phyloP scores from a whole-genome alignment of 2,797 vertebrate species.

The Sebastes paucispinis region DNA sequence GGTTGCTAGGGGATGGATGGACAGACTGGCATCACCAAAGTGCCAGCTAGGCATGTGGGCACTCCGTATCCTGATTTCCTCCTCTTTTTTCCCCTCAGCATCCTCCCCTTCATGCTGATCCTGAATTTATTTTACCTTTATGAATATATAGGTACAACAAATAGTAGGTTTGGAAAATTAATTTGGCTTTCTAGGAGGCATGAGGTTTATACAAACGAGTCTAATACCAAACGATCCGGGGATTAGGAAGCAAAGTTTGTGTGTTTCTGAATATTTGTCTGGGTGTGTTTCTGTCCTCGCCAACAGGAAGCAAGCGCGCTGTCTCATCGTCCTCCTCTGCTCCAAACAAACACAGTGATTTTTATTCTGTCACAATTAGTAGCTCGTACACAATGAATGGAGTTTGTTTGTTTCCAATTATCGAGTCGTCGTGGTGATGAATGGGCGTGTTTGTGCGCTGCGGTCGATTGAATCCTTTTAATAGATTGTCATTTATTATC shows the following conservation, averaged over 20 bases:
- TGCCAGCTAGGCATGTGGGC: constrained; percentile 47
- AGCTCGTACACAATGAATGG: background rate
- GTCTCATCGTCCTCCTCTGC: constrained; percentile 13
- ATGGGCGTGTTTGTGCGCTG: background rate
- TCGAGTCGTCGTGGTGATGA: constrained; percentile 7
- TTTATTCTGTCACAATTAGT: constrained; percentile 19
- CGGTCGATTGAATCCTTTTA: constrained; percentile 9
- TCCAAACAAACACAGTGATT: background rate
- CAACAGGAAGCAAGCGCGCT: constrained; percentile 23
- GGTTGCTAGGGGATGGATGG: constrained; percentile 67
- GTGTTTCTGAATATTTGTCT: background rate
- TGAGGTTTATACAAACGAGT: background rate
- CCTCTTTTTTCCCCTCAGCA: background rate
- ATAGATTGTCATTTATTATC: constrained; percentile 17
- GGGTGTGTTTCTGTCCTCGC: constrained; percentile 11
- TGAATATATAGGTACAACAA: background rate
- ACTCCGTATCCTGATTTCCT: constrained; percentile 24
- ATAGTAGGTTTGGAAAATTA: background rate
- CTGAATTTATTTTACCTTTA: background rate
- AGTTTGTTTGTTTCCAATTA: constrained; percentile 38
- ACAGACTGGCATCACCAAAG: constrained; percentile 51
- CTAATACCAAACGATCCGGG: constrained; percentile 2
- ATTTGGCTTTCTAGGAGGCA: too few species aligned
- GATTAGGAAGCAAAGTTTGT: constrained; percentile 12
- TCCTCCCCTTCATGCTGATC: background rate